Percentiles rank a stretch among this genome's conserved stretches.
phyloP scores from a whole-genome alignment of 2,797 vertebrate species.

The Oreochromis grahami region DNA sequence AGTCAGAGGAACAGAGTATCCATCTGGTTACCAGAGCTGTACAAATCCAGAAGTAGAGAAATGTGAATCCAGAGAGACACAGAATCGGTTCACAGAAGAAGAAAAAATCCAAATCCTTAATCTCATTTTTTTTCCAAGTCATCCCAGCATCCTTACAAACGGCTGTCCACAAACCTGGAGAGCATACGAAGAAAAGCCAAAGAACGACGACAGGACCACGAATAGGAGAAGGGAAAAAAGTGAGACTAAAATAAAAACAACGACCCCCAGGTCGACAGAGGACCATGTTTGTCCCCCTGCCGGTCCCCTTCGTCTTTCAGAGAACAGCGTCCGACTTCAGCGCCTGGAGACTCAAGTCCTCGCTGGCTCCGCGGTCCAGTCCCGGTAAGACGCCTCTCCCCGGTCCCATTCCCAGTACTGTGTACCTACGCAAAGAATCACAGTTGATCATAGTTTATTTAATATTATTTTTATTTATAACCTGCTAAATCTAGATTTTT shows the following conservation, averaged over 20 bases:
- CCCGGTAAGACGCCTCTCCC: conserved; percentile 75
- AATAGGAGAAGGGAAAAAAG: conserved; percentile 40
- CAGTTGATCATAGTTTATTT: neutral
- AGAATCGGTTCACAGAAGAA: neutral
- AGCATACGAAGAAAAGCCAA: conserved; percentile 36
- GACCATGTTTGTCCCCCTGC: conserved; percentile 88
- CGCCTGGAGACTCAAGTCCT: conserved; percentile 85
- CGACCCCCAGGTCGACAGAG: conserved; percentile 75
- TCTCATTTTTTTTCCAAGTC: neutral
- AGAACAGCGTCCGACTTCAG: conserved; percentile 84
- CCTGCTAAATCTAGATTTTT: neutral
- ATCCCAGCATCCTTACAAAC: conserved; percentile 16
- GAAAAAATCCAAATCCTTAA: conserved; percentile 16
- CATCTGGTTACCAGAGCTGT: neutral
- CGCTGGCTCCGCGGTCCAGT: conserved; percentile 78
- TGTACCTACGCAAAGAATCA: conserved; percentile 4
- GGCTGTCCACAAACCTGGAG: conserved; percentile 37
- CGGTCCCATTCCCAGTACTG: neutral
- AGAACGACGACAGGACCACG: conserved; percentile 45
- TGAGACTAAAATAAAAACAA: conserved; percentile 47
- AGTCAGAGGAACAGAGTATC: neutral
- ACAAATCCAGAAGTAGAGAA: neutral
- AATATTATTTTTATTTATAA: accelerated
- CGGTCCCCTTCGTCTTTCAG: conserved; percentile 87
- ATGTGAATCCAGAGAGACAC: conserved; percentile 30